Evolutionary conservation across 2,888 invertebrate species (phyloP).

Genomic region (Drosophila fulvimacula): DNA sequence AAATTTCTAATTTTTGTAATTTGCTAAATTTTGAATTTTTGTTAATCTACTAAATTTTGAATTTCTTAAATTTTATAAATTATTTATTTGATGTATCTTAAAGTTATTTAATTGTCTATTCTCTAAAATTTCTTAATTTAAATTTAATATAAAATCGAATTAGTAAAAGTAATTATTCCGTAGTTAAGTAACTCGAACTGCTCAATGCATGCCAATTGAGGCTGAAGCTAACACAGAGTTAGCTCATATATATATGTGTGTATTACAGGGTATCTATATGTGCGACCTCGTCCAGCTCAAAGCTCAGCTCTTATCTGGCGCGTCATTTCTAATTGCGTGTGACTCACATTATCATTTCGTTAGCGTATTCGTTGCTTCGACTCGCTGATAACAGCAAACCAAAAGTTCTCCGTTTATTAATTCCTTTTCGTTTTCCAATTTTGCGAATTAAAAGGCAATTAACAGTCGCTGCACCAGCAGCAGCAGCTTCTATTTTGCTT

Average conservation of each 20-base stretch:
- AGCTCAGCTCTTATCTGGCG: constrained; percentile 6
- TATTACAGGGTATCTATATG: not conserved
- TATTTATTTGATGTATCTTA: too few species aligned
- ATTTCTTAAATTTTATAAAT: too few species aligned
- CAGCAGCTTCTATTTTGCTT: constrained; percentile 15
- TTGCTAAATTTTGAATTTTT: too few species aligned
- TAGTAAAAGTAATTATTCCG: too few species aligned
- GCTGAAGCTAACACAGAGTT: not conserved
- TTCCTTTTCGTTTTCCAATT: not conserved
- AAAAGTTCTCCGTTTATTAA: not conserved
- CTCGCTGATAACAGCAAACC: constrained; percentile 1
- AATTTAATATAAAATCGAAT: too few species aligned
- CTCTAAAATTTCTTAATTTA: too few species aligned
- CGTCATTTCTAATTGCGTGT: not conserved
- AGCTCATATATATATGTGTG: not conserved
- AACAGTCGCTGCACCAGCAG: constrained; percentile 13
- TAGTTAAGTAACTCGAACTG: not conserved
- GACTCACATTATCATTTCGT: constrained; percentile 7
- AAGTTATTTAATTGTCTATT: too few species aligned
- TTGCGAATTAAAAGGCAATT: constrained; percentile 15
- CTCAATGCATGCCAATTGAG: not conserved
- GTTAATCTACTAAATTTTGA: too few species aligned
- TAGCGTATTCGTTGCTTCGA: constrained; percentile 8
- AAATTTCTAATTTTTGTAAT: too few species aligned
- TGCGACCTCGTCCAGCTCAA: not conserved